Percentiles rank a stretch among this genome's conserved stretches.
Conservation (phyloP, 2,113 vertebrate species). For the Hylia prasina region DNA sequence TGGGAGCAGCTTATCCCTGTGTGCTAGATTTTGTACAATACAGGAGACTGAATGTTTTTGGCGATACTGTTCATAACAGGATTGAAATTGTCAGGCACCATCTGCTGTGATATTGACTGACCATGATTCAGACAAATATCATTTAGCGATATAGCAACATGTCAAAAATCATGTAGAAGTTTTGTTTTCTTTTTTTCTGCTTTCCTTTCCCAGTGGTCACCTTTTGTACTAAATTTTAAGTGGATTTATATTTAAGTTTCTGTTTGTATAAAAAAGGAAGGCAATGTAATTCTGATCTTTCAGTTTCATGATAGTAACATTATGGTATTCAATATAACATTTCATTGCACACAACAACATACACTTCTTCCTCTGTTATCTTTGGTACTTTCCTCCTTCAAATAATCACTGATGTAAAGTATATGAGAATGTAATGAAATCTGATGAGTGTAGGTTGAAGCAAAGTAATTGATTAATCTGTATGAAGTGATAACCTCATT, state of each 20-base stretch:
- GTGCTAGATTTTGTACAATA: background rate
- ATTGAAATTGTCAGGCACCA: conserved; percentile 21
- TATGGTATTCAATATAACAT: background rate
- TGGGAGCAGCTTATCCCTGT: background rate
- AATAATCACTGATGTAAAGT: background rate
- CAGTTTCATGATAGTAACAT: background rate
- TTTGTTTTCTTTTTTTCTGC: background rate
- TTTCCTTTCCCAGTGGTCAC: background rate
- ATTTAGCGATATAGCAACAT: background rate
- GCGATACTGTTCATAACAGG: background rate
- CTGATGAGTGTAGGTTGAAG: background rate
- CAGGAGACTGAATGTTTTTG: background rate
- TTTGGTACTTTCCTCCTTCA: background rate
- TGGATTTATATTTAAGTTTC: background rate
- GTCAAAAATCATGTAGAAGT: background rate
- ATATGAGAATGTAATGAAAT: background rate
- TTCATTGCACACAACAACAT: background rate
- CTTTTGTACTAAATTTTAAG: background rate
- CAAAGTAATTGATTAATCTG: background rate
- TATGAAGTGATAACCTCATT: background rate
- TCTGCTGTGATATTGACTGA: conserved; percentile 16
- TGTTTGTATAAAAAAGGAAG: background rate
- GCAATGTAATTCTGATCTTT: background rate
- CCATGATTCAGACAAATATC: background rate
- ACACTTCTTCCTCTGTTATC: background rate